Percentiles rank a stretch among this genome's conserved stretches.
Conservation (phyloP, 64 coral and sea anemone species). For the Exaiptasia diaphana region DNA sequence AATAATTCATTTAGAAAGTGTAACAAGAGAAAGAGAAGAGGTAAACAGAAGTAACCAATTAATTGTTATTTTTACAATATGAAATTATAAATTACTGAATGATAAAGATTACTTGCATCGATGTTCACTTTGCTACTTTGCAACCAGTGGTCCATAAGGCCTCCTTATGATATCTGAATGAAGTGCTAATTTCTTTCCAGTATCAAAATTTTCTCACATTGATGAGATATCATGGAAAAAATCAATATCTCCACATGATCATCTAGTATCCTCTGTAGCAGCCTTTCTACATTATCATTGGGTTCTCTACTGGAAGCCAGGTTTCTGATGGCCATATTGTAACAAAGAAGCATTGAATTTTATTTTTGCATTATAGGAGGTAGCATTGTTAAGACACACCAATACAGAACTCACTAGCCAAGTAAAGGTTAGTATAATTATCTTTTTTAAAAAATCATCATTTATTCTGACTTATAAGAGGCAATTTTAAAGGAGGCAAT, state of each 20-base stretch:
- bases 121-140: not conserved
- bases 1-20: conserved; percentile 61
- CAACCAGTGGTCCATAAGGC: not conserved
- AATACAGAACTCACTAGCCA: conserved; percentile 51
- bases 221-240: not conserved
- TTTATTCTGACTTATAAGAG: not conserved
- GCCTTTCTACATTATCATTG: not conserved
- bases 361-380: not conserved
- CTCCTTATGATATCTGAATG: not conserved
- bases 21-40: conserved; percentile 76
- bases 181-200: not conserved
- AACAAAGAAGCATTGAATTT: not conserved
- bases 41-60: not conserved
- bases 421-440: conserved; percentile 28
- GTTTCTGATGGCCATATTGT: no score
- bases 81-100: not conserved
- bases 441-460: not conserved
- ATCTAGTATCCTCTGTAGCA: not conserved
- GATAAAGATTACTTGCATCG: not conserved
- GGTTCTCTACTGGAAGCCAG: no score
- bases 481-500: no score
- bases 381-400: conserved; percentile 12
- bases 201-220: not conserved
- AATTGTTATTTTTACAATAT: not conserved
- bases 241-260: no score